Base-by-base conservation (phyloP, 2,888 invertebrate species). In the Proisotoma minuta region DNA sequence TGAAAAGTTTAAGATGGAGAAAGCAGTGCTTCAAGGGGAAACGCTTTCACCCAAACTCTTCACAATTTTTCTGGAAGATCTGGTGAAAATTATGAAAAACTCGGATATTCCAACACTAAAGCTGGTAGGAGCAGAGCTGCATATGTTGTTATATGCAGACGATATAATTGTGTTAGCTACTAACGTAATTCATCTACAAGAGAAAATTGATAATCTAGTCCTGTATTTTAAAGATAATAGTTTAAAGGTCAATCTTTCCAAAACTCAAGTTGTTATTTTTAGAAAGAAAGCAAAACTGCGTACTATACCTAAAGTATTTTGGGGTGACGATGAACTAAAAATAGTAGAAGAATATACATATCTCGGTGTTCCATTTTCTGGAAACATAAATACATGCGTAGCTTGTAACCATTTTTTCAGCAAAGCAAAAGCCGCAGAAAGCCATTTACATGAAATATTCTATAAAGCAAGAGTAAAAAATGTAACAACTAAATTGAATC, bases 11-110 rank as follows among this genome's bases (percentile, higher is more conserved):
- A 18, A 12, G 1, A 27, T 62, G 1, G 27, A 39, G 20, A 40
- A 24, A 40, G 27, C n/a, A 1, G 51, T 62, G 0, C 15, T 57
- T 2, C 62, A 62, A 52, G 62, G 57, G 1, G 62, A 62, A 29
- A 40, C 51, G 1, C 27, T 57, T 0, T 22, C 28, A 1, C 57
- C 62, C 2, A 57, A 40, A 24, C 23, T 62, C 1, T 62, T 62
- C 29, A 51, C 50, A 2, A 40, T 62, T n/a, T 62, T 49, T n/a
- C 49, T 61, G 8, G 56, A 61, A 10, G 57, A 56, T 12, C 3
- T 56, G 1, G 39, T 61, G 1, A 49, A 34, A 10, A 29, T 4
- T 1, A n/a, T 56, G 18, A 8, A 47, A 2, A n/a, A 34, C 12
- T 18, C 50, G 1, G 22, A 5, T 2, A 28, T 40, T n/a, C 20